phyloP scores from a whole-genome alignment of 64 coral and sea anemone species.

The Montipora efflorescens region DNA sequence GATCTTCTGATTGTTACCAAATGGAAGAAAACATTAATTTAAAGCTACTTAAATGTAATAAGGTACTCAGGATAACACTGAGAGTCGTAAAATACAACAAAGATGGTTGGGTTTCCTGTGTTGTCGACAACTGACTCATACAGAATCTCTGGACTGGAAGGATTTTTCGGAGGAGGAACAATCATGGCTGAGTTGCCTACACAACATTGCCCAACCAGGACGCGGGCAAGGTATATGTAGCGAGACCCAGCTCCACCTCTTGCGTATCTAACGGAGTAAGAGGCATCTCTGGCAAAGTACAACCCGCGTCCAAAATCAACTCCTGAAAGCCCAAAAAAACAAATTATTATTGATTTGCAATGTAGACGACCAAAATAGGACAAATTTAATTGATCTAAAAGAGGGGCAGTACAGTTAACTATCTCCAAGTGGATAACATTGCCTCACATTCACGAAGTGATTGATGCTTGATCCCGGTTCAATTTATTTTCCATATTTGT shows the following conservation, averaged over 20 bases:
- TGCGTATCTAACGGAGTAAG: conserved; percentile 22
- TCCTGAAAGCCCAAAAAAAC: not conserved
- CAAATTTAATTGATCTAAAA: too few relatives aligned
- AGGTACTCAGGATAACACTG: conserved; percentile 66
- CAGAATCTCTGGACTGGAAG: not conserved
- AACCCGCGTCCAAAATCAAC: conserved; percentile 20
- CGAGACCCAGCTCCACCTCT: not conserved
- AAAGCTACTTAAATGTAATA: conserved; percentile 32
- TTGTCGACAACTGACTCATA: conserved; percentile 31
- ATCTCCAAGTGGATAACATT: too few relatives aligned
- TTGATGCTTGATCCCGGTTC: too few relatives aligned
- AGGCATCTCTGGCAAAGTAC: conserved; percentile 57
- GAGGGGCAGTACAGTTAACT: too few relatives aligned
- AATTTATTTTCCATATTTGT: too few relatives aligned
- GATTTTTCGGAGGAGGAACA: conserved; percentile 39
- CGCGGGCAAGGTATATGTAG: not conserved
- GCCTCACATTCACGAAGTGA: too few relatives aligned
- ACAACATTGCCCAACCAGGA: conserved; percentile 22
- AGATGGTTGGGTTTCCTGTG: not conserved
- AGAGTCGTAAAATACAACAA: conserved; percentile 36
- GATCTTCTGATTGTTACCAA: too few relatives aligned
- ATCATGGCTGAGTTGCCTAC: conserved; percentile 16
- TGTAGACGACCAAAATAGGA: too few relatives aligned
- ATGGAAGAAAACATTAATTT: too few relatives aligned
- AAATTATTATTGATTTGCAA: too few relatives aligned